Conservation (phyloP, 2,113 vertebrate genomes). For the Chloropsis hardwickii region DNA sequence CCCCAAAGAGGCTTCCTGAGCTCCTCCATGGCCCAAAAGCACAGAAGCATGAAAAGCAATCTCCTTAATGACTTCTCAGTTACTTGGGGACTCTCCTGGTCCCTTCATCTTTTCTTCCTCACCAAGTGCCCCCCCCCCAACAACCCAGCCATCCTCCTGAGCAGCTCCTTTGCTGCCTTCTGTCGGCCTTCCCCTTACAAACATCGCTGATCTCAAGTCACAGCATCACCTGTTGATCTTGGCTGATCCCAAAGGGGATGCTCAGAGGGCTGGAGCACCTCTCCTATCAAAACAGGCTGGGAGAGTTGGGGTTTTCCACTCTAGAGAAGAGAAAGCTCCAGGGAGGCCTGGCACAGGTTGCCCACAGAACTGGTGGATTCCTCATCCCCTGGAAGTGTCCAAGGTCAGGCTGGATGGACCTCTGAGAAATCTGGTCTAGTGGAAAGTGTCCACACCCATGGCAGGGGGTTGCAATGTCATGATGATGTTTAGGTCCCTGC, state of each 20-base stretch:
- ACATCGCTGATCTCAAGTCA: not conserved
- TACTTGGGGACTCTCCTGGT: not conserved
- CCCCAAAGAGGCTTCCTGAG: not conserved
- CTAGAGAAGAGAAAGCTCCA: not conserved
- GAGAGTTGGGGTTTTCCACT: not conserved
- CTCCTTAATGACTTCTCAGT: not conserved
- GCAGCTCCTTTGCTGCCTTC: not conserved
- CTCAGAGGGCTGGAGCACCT: not conserved
- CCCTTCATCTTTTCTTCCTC: not conserved
- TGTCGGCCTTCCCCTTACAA: not conserved
- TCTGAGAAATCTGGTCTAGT: not conserved
- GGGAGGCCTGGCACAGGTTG: not conserved
- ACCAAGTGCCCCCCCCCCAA: not conserved
- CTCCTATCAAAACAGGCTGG: not conserved
- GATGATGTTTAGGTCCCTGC: not conserved
- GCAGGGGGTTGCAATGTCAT: not conserved
- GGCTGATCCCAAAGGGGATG: not conserved
- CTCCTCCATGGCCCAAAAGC: not conserved
- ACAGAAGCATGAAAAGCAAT: not conserved
- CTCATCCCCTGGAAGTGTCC: not conserved
- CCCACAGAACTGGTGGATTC: not conserved
- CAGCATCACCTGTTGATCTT: accelerated
- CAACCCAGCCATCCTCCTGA: not conserved
- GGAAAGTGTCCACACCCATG: accelerated
- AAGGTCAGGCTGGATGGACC: not conserved